These are phyloP conservation scores for Tilapia sparmanii DNA, from an alignment of 2,113 vertebrate genomes.

Conservation along the genomic window DNA sequence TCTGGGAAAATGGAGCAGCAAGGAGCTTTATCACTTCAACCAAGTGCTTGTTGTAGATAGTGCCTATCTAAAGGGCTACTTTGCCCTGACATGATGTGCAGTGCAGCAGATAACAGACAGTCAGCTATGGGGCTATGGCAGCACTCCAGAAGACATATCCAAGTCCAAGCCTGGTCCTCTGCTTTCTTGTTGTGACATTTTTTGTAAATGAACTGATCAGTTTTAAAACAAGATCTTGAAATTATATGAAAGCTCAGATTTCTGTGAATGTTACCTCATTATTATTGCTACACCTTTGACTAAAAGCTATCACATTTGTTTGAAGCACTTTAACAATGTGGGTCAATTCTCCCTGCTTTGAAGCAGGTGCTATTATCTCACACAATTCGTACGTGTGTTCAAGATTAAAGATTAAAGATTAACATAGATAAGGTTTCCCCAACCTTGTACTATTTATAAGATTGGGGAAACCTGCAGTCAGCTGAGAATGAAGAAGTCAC, in stretches of 20 bases:
- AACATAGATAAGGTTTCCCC: neutral
- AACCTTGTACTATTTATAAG: fast-evolving
- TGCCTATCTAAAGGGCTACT: neutral
- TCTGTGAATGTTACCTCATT: neutral
- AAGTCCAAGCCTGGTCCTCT: neutral
- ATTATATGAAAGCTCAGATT: neutral
- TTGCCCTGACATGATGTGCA: neutral
- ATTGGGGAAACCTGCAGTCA: neutral
- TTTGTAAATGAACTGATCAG: neutral
- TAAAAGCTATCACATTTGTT: neutral
- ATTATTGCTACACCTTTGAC: neutral
- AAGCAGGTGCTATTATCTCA: neutral
- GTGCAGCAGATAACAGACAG: neutral
- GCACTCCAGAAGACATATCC: neutral
- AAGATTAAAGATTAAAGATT: neutral
- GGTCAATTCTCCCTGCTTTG: neutral
- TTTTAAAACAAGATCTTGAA: neutral
- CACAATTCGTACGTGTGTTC: neutral
- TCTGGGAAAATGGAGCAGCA: neutral
- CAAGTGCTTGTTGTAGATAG: neutral
- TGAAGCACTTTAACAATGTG: neutral
- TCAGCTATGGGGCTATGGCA: neutral
- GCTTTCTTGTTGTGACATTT: neutral
- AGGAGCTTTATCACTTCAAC: neutral
- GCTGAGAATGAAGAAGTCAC: neutral